Percentiles rank a stretch among this genome's conserved stretches.
These are phyloP conservation scores for Tetramorium bicarinatum DNA, from an alignment of 2,888 invertebrate species.

Conservation along the genomic window DNA sequence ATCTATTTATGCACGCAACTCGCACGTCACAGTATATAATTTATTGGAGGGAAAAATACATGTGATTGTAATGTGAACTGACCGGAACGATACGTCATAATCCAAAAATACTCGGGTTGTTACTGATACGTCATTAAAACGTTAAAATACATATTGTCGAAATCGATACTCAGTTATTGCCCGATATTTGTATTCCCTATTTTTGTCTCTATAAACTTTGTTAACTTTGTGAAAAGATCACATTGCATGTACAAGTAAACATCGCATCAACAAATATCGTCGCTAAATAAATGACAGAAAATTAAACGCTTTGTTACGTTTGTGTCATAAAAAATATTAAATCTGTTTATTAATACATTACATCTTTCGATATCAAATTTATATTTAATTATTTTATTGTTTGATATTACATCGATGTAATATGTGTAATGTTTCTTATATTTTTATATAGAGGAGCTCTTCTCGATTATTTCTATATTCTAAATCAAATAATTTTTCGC, in stretches of 20 bases:
- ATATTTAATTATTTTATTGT: slow-evolving; percentile 45
- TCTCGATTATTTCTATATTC: neutral
- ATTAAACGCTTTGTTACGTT: slow-evolving; percentile 30
- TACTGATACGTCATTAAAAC: slow-evolving; percentile 49
- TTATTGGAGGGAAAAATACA: slow-evolving; percentile 32
- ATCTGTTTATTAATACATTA: slow-evolving; percentile 18
- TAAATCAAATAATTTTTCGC: neutral
- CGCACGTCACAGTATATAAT: slow-evolving; percentile 16
- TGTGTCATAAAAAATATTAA: slow-evolving; percentile 3
- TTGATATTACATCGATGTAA: neutral
- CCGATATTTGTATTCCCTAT: slow-evolving; percentile 29
- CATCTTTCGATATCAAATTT: neutral
- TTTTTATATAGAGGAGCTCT: neutral
- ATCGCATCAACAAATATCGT: neutral
- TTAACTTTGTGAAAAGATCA: slow-evolving; percentile 21
- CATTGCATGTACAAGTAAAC: neutral
- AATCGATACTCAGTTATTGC: slow-evolving; percentile 44
- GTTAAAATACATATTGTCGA: neutral
- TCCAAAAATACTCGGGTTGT: slow-evolving; percentile 43
- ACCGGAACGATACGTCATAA: slow-evolving; percentile 51
- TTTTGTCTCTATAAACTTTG: slow-evolving; percentile 13
- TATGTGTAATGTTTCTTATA: too few relatives aligned
- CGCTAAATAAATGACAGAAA: slow-evolving; percentile 23
- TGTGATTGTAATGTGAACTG: slow-evolving; percentile 32
- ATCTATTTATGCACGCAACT: slow-evolving; percentile 45